A percentile compares a stretch with the other conserved stretches of the same genome.
These are phyloP conservation scores for Carettochelys insculpta DNA, from an alignment of 2,113 vertebrate species.

Conservation along the genomic window DNA sequence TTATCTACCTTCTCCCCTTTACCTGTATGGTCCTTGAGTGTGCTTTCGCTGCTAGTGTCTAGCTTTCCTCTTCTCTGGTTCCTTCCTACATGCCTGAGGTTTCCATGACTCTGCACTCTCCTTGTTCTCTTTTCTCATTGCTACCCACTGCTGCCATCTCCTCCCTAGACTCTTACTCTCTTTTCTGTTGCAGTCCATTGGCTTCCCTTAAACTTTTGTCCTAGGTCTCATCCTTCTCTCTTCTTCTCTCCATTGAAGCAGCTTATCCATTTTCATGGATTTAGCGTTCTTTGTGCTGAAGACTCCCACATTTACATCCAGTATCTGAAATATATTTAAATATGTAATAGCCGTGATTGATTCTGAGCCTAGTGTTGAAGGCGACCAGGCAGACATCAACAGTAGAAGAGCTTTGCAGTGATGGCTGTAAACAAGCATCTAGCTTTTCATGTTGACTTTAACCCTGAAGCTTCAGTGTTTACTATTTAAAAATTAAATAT, in stretches of 20 bases:
- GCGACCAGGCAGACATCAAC: background rate
- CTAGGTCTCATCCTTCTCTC: background rate
- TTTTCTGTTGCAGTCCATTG: background rate
- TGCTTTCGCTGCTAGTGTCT: background rate
- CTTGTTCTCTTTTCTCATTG: background rate
- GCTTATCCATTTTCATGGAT: background rate
- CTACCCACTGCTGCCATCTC: background rate
- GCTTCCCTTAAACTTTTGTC: background rate
- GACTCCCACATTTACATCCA: background rate
- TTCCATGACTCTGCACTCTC: background rate
- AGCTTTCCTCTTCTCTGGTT: background rate
- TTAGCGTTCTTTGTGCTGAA: background rate
- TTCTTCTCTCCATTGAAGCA: background rate
- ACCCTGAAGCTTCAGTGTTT: background rate
- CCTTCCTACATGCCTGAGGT: background rate
- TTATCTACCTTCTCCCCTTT: background rate
- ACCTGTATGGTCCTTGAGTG: background rate
- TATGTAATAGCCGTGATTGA: background rate
- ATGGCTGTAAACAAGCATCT: background rate
- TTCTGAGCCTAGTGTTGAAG: background rate
- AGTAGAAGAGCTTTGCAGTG: background rate
- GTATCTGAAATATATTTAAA: background rate
- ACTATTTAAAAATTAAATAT: background rate
- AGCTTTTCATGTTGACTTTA: background rate
- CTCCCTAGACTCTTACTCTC: background rate